Evolutionary conservation across 2,113 vertebrate species (phyloP), one percentile per base, ranked within the genome.

Genomic region (Cololabis saira): DNA sequence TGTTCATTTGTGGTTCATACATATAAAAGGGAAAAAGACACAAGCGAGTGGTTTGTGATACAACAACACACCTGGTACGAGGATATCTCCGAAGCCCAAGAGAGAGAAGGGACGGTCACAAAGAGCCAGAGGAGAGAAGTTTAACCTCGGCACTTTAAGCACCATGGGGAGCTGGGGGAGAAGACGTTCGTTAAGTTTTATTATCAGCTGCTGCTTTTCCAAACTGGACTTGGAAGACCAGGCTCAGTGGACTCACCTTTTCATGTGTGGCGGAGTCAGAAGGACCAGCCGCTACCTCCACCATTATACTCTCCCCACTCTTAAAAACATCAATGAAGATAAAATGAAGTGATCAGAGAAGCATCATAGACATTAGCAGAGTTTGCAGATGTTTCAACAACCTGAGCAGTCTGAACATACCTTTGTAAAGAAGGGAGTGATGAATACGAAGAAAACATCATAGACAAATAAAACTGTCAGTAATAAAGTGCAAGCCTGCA

Each of bases 261-360:
- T 99, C 98, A 1, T 95, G 96, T 6, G 94, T 94, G 81, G 94
- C 89, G 0, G 96, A 98, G 88, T 96, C 92, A 0, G 95, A 94
- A 0, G 98, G 98, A 64, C 97, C 97, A 0, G 95, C 94, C 18
- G 96, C 97, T 48, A 99, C 98, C 86, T 99, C 96, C 61, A 98
- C 96, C 98, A 99, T 99, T 81, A 99, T 98, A 67, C 97, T 99
- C 78, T 96, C 94, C 14, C 97, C 96, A 5, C 92, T 97, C 97
- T 99, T 84, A 12, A 63, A 21, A 63, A 55, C 27, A 12, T 42
- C 49, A 4, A 7, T 10, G 10, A 66, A 11, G 24, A 61, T 5
- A 10, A 16, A 33, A n/a, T 33, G 1, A 2, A 14, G 16, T 45
- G 5, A 16, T 2, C 45, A 33, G 19, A 19, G 5, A 9, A 70